These are phyloP conservation scores for Cecropterus lyciades DNA, from an alignment of 1,140 invertebrate species.

Conservation along the genomic window DNA sequence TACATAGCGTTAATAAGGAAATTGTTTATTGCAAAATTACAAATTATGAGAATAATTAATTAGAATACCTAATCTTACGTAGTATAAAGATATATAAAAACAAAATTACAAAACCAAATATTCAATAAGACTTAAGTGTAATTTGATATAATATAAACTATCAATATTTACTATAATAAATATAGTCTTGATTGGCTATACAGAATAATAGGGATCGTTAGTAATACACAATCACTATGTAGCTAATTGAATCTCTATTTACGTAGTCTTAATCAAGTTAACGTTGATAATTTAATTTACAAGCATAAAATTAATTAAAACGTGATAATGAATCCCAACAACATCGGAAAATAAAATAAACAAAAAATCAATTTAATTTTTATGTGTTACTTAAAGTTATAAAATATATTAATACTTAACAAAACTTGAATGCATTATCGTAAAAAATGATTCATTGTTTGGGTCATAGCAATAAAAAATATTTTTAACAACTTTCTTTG, in stretches of 20 bases:
- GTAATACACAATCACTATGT: conserved; percentile 8
- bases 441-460: background rate
- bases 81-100: too few relatives aligned
- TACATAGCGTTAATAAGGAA: too few relatives aligned
- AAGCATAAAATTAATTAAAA: conserved; percentile 18
- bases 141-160: too few relatives aligned
- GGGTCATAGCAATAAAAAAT: background rate
- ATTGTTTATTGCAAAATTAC: too few relatives aligned
- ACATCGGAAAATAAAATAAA: background rate
- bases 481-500: too few relatives aligned
- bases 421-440: background rate
- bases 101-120: too few relatives aligned
- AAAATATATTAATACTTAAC: too few relatives aligned
- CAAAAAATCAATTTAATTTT: background rate
- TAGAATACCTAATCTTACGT: too few relatives aligned
- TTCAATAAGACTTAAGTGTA: too few relatives aligned
- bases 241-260: conserved; percentile 22
- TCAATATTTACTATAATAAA: background rate
- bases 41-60: too few relatives aligned
- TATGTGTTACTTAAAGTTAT: too few relatives aligned
- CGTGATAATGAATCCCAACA: background rate
- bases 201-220: background rate
- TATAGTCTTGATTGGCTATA: background rate
- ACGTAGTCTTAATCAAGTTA: conserved; percentile 10
- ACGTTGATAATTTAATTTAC: conserved; percentile 19